A percentile compares a stretch with the other conserved stretches of the same genome.
Conservation (phyloP, 2,888 invertebrate genomes). For the Biston stratarius region DNA sequence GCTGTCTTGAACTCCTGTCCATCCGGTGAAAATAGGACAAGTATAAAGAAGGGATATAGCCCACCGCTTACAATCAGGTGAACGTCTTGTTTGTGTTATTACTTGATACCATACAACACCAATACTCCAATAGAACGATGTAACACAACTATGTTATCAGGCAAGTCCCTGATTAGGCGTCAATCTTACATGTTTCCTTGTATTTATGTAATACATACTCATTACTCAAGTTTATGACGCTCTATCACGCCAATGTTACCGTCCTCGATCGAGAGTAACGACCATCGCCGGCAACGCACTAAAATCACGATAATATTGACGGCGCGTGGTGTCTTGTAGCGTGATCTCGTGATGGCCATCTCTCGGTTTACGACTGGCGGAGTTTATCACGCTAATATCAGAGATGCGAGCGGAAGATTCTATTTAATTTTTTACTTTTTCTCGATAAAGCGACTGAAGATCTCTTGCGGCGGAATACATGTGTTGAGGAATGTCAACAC, state of each 20-base stretch:
- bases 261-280: constrained; percentile 10
- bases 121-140: too few species aligned
- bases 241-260: constrained; percentile 1
- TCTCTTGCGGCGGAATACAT: too few species aligned
- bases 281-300: constrained; percentile 2
- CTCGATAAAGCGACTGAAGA: too few species aligned
- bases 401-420: not conserved
- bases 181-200: constrained; percentile 6
- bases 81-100: too few species aligned
- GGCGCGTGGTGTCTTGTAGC: constrained; percentile 5
- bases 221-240: constrained; percentile 7
- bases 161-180: not conserved
- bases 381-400: not conserved
- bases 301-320: constrained; percentile 7
- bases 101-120: too few species aligned
- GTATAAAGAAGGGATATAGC: too few species aligned
- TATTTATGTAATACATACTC: constrained; percentile 1
- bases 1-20: too few species aligned
- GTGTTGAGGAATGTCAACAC: too few species aligned
- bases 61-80: too few species aligned
- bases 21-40: too few species aligned
- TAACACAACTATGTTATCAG: too few species aligned
- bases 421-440: too few species aligned
- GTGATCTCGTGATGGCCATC: constrained; percentile 3
- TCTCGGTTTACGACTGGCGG: constrained; percentile 15